Percentiles rank a stretch among this genome's conserved stretches.
phyloP scores from a whole-genome alignment of 1,140 invertebrate genomes.

The Nixonia krombeini region DNA sequence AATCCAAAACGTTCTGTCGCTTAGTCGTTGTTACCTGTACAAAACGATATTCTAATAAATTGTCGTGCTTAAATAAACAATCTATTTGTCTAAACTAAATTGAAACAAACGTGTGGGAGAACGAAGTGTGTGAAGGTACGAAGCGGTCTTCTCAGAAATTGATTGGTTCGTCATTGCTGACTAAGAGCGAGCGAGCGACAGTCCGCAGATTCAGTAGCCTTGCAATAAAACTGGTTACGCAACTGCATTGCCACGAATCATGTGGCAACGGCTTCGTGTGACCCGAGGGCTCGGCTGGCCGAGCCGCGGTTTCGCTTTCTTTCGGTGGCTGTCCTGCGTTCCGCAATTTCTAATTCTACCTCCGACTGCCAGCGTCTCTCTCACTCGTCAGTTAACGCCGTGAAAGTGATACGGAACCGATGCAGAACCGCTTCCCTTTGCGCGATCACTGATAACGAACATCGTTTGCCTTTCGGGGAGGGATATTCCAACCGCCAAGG shows the following conservation, averaged over 20 bases:
- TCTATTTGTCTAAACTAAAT: no score
- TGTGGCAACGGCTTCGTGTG: conserved; percentile 51
- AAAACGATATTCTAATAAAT: no score
- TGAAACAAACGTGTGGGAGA: no score
- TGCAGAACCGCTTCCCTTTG: conserved; percentile 60
- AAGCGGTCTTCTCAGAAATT: no score
- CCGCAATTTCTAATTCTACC: conserved; percentile 20
- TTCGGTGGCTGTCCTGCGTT: conserved; percentile 48
- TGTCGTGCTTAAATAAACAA: no score
- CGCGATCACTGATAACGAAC: neutral
- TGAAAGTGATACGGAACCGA: conserved; percentile 51
- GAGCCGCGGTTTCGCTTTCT: conserved; percentile 58
- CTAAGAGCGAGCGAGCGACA: conserved; percentile 37
- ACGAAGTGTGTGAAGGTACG: no score
- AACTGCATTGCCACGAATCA: conserved; percentile 52
- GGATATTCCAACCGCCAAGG: neutral
- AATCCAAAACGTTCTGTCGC: no score
- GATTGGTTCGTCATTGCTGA: conserved; percentile 48
- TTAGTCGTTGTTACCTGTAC: no score
- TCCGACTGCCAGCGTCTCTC: conserved; percentile 19
- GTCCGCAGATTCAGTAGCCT: conserved; percentile 46
- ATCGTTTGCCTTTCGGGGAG: no score
- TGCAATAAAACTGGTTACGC: conserved; percentile 47
- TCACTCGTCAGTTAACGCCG: conserved; percentile 28
- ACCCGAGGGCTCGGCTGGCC: conserved; percentile 29